Conservation (phyloP, 53 echinoderm and acorn worm species). For the Holothuria leucospilota region DNA sequence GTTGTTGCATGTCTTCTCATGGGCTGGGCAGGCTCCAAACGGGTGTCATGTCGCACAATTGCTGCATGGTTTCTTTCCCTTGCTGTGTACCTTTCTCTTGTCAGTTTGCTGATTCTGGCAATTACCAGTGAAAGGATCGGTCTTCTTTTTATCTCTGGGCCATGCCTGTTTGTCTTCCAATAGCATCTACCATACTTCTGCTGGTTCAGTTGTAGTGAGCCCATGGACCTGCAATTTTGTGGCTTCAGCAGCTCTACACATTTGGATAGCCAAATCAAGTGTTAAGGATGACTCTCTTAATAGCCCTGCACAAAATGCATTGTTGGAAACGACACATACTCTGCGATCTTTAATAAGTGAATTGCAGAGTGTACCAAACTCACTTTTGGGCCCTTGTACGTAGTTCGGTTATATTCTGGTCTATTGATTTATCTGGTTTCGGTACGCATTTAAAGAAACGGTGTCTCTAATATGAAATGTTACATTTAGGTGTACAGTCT, state of each 20-base stretch:
- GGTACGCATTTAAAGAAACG: conserved; percentile 38
- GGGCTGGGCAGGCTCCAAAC: too few relatives aligned
- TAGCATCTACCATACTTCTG: too few relatives aligned
- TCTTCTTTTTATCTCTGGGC: too few relatives aligned
- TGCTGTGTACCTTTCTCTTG: too few relatives aligned
- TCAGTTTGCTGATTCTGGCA: too few relatives aligned
- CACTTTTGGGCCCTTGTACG: conserved; percentile 22
- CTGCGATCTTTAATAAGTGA: conserved; percentile 45
- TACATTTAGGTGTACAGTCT: conserved; percentile 67
- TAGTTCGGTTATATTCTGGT: conserved; percentile 38
- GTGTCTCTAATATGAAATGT: conserved; percentile 48
- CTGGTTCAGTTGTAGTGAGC: not conserved
- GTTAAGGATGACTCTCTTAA: conserved; percentile 16
- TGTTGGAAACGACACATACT: conserved; percentile 24
- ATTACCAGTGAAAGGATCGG: too few relatives aligned
- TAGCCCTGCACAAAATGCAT: conserved; percentile 10
- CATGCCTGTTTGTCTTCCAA: too few relatives aligned
- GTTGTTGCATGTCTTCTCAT: too few relatives aligned
- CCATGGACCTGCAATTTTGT: conserved; percentile 6
- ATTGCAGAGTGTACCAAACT: conserved; percentile 13
- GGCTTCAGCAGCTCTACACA: not conserved
- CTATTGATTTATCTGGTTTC: conserved; percentile 21
- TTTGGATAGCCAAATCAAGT: not conserved
- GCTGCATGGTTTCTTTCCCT: too few relatives aligned
- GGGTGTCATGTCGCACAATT: too few relatives aligned